phyloP scores from a whole-genome alignment of 2,888 invertebrate genomes.

The Linnaemya vulpina region DNA sequence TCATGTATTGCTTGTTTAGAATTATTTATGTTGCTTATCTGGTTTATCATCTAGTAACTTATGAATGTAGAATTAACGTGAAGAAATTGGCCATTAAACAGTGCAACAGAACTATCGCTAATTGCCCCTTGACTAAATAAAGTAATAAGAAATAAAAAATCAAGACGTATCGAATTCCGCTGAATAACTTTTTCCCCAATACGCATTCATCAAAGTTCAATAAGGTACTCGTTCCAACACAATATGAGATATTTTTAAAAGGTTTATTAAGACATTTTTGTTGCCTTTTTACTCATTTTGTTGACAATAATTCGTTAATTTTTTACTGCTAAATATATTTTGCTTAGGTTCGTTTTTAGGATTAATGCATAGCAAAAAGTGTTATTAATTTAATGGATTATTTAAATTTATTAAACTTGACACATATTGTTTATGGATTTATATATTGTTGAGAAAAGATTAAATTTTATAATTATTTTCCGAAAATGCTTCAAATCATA shows the following conservation, averaged over 20 bases:
- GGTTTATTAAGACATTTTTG: slow-evolving; percentile 22
- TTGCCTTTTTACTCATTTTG: slow-evolving; percentile 50
- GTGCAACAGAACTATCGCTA: too few relatives aligned
- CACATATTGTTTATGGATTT: slow-evolving; percentile 56
- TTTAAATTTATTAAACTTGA: slow-evolving; percentile 62
- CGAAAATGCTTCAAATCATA: slow-evolving; percentile 10
- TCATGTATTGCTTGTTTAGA: too few relatives aligned
- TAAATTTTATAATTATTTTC: slow-evolving; percentile 6
- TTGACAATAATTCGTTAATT: slow-evolving; percentile 61
- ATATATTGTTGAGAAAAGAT: slow-evolving; percentile 16
- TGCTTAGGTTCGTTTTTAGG: slow-evolving; percentile 34
- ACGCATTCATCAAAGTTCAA: too few relatives aligned
- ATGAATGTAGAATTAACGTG: too few relatives aligned
- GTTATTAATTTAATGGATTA: slow-evolving; percentile 43
- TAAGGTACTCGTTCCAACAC: background rate
- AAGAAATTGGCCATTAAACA: too few relatives aligned
- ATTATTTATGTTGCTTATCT: too few relatives aligned
- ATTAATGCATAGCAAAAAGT: slow-evolving; percentile 62
- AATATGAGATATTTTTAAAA: background rate
- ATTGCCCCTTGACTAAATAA: too few relatives aligned
- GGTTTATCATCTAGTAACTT: too few relatives aligned
- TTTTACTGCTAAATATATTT: slow-evolving; percentile 62
- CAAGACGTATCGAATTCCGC: too few relatives aligned
- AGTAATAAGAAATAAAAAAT: too few relatives aligned
- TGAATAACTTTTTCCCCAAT: too few relatives aligned